A percentile compares a stretch with the other conserved stretches of the same genome.
Evolutionary conservation across 2,888 invertebrate species (phyloP).

Genomic region (Alcis repandata): DNA sequence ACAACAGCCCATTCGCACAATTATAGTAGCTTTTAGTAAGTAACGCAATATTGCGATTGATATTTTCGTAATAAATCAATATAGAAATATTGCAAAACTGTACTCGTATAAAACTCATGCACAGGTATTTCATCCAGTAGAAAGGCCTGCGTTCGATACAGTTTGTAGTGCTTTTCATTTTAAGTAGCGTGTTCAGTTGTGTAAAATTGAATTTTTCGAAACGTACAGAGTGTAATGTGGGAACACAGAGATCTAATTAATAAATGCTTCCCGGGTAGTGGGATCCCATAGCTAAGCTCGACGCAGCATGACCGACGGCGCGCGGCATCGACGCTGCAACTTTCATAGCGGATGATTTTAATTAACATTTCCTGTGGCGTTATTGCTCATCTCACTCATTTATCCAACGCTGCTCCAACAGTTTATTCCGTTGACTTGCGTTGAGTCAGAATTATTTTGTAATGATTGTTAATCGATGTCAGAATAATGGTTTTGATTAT

Average conservation of each 20-base stretch:
- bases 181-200: slow-evolving; percentile 20
- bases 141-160: slow-evolving; percentile 4
- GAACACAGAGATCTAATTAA: slow-evolving; percentile 31
- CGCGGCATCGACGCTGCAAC: slow-evolving; percentile 24
- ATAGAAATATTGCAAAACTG: slow-evolving; percentile 3
- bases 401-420: background rate
- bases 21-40: background rate
- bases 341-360: slow-evolving; percentile 35
- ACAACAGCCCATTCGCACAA: background rate
- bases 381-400: slow-evolving; percentile 33
- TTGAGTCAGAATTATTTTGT: too few relatives aligned
- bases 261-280: slow-evolving; percentile 22
- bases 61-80: slow-evolving; percentile 32
- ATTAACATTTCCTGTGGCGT: slow-evolving; percentile 44
- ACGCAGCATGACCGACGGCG: slow-evolving; percentile 11
- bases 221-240: slow-evolving; percentile 18
- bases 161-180: slow-evolving; percentile 14
- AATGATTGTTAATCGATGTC: too few relatives aligned
- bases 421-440: background rate
- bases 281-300: slow-evolving; percentile 16
- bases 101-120: slow-evolving; percentile 3
- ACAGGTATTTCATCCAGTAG: background rate
- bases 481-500: too few relatives aligned
- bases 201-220: slow-evolving; percentile 23
- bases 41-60: slow-evolving; percentile 10